Conservation (phyloP, 2,888 invertebrate genomes). For the Pyrochroa serraticornis region DNA sequence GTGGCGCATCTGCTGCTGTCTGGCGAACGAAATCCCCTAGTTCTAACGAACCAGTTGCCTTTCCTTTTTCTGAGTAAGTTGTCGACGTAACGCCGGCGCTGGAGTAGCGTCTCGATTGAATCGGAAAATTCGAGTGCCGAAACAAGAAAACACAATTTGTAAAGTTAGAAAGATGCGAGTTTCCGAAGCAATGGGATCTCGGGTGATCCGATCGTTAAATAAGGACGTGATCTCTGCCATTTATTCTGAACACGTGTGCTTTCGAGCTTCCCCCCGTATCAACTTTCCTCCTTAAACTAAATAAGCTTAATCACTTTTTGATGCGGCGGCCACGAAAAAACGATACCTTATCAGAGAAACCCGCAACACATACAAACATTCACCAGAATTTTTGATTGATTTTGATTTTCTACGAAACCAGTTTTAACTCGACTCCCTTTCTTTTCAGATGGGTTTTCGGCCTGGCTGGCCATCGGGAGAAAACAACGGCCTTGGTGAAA, state of each 20-base stretch:
- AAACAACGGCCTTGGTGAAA: constrained; percentile 40
- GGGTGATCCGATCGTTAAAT: constrained; percentile 56
- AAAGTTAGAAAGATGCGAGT: constrained; percentile 53
- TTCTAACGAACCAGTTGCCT: neutral
- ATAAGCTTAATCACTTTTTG: constrained; percentile 52
- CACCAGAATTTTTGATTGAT: constrained; percentile 7
- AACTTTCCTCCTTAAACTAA: constrained; percentile 43
- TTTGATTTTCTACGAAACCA: neutral
- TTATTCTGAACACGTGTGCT: constrained; percentile 52
- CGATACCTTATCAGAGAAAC: constrained; percentile 15
- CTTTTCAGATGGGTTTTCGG: neutral
- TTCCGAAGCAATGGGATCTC: constrained; percentile 46
- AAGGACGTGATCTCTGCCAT: constrained; percentile 54
- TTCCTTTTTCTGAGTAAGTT: neutral
- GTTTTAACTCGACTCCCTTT: neutral
- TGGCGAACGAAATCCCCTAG: neutral
- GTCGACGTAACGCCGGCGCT: neutral
- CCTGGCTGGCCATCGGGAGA: constrained; percentile 9
- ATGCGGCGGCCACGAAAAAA: constrained; percentile 35
- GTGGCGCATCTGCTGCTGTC: no score
- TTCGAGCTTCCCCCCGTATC: constrained; percentile 34
- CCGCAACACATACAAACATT: constrained; percentile 4
- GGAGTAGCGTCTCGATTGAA: constrained; percentile 46
- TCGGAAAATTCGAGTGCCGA: constrained; percentile 51
- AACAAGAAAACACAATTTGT: constrained; percentile 58